phyloP scores from a whole-genome alignment of 1,140 invertebrate species.

The Wasmannia auropunctata region DNA sequence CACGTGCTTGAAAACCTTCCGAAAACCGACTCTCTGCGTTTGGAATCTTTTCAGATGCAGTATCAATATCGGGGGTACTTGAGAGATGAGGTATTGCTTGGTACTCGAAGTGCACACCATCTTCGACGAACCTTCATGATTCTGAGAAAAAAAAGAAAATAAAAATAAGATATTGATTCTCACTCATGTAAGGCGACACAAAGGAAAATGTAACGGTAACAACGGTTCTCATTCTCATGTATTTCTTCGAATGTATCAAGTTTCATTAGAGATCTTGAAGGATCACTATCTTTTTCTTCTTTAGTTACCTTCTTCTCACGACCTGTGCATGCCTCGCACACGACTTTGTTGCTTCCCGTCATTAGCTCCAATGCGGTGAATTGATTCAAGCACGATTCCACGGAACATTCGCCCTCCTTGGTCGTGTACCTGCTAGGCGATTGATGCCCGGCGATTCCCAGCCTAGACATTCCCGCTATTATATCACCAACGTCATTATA shows the following conservation, averaged over 20 bases:
- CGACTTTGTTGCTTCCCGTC: constrained; percentile 96
- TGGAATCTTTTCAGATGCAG: constrained; percentile 97
- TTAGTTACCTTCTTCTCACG: constrained; percentile 86
- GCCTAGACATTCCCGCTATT: constrained; percentile 69
- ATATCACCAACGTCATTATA: constrained; percentile 66
- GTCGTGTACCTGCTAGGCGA: constrained; percentile 87
- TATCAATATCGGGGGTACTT: constrained; percentile 96
- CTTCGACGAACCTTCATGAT: constrained; percentile 87
- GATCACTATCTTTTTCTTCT: background rate
- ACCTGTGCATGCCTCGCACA: constrained; percentile 95
- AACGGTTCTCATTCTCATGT: background rate
- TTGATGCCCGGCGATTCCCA: constrained; percentile 67
- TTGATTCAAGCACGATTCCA: constrained; percentile 95
- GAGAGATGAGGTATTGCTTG: constrained; percentile 96
- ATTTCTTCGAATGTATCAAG: background rate
- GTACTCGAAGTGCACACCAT: constrained; percentile 95
- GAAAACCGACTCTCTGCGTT: constrained; percentile 86
- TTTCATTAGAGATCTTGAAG: background rate
- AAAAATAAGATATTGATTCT: constrained; percentile 15
- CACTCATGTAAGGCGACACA: background rate
- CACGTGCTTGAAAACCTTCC: constrained; percentile 95
- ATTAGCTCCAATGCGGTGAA: constrained; percentile 96
- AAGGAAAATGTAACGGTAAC: background rate
- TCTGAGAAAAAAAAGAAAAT: constrained; percentile 72
- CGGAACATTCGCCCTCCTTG: constrained; percentile 92